Base-by-base conservation (phyloP, 2,113 vertebrate species). In the Antechinus stuartii region DNA sequence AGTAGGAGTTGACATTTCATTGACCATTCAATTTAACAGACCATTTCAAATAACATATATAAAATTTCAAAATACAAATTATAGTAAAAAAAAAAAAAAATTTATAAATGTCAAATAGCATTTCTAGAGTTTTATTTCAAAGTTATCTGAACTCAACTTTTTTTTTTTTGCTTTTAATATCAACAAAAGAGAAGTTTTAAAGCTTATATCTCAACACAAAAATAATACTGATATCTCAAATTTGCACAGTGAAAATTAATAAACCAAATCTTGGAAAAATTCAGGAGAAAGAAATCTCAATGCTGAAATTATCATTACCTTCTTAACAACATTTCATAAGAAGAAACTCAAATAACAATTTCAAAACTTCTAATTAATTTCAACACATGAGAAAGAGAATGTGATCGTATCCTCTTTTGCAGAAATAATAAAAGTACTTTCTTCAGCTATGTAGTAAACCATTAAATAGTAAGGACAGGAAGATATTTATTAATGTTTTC, bases 391-490 rank as follows among this genome's bases (percentile, higher is more conserved):
- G 61, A 23, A 10, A 42, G 19, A 2, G 3, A 22, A 47, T 19
- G 91, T 0, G 4, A 54, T 47, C 3, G 11, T 91, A 92, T 90
- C 94, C 91, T 91, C 54, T 68, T 76, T 27, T 2, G 47, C 90
- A 93, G 23, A 93, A 52, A 8, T 76, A 55, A 2, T 42, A 96
- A 90, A 94, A 55, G 7, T 50, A 50, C 7, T 68, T 14, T 94
- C 50, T 94, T 54, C 92, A 0, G 96, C n/a, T 6, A 96, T 95
- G n/a, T 24, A 96, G 23, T 49, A 93, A 96, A 96, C 68, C 12
- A 76, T 22, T n/a, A 76, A 42, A 76, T 22, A 8, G 5, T 76
- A 76, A 76, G 35, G 68, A 90, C 2, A 94, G 0, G 94, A 89
- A 47, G 92, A 94, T 68, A 68, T 68, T 68, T 68, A 30, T 68